Evolutionary conservation across 1,140 invertebrate species (phyloP).

Genomic region (Wiebesia pumilae): DNA sequence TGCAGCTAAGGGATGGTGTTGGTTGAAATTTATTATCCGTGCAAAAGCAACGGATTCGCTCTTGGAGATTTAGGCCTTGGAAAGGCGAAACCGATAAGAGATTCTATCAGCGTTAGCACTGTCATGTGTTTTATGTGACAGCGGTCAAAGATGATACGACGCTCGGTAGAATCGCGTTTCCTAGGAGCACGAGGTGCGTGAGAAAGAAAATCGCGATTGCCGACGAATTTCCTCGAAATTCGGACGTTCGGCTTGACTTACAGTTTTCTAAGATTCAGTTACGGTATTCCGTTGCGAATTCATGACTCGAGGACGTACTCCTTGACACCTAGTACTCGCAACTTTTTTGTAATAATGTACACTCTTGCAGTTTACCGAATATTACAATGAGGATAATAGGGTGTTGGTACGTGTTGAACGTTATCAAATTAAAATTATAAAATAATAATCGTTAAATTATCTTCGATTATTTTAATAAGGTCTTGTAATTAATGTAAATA

Average conservation of each 20-base stretch:
- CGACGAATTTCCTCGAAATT: constrained; percentile 46
- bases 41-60: not conserved
- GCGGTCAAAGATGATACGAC: constrained; percentile 12
- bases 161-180: constrained; percentile 28
- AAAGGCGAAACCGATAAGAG: constrained; percentile 8
- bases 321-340: constrained; percentile 20
- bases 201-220: constrained; percentile 36
- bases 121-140: not conserved
- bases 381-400: no score
- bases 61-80: not conserved
- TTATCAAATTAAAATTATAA: no score
- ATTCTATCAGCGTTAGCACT: not conserved
- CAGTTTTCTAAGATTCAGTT: constrained; percentile 35
- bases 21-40: not conserved
- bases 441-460: no score
- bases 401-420: no score
- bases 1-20: not conserved
- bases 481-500: no score
- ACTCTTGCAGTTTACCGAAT: not conserved
- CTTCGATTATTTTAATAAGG: no score
- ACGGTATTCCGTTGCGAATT: constrained; percentile 37
- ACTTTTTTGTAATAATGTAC: not conserved
- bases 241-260: constrained; percentile 20
- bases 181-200: not conserved
- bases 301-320: constrained; percentile 15